phyloP scores from a whole-genome alignment of 2,888 invertebrate genomes.

The Lycocerus yunnanus region DNA sequence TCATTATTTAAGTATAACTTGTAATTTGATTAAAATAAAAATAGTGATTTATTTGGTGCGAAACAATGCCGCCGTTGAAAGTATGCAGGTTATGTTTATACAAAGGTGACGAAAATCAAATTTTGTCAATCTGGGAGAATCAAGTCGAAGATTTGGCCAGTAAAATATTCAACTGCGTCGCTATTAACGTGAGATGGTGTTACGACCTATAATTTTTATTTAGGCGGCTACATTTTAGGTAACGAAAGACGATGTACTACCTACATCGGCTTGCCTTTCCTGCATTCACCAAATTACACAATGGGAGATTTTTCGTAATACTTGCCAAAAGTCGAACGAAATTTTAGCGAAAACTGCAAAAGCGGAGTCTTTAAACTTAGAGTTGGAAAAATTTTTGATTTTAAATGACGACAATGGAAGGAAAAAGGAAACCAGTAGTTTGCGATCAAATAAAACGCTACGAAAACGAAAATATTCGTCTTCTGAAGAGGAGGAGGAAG shows the following conservation, averaged over 20 bases:
- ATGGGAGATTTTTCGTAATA: slow-evolving; percentile 42
- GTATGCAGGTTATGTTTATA: slow-evolving; percentile 46
- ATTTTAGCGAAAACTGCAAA: slow-evolving; percentile 24
- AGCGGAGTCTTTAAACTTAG: background rate
- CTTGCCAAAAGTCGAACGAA: slow-evolving; percentile 41
- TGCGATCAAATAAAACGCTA: background rate
- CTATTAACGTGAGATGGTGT: slow-evolving; percentile 38
- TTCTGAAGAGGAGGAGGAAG: background rate
- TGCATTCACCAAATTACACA: slow-evolving; percentile 42
- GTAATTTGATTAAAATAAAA: background rate
- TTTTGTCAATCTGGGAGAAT: slow-evolving; percentile 38
- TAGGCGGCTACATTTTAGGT: slow-evolving; percentile 35
- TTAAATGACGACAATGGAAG: background rate
- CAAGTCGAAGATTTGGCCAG: slow-evolving; percentile 37
- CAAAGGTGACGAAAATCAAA: slow-evolving; percentile 34
- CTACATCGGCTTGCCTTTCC: slow-evolving; percentile 38
- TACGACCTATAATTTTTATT: background rate
- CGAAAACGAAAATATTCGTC: background rate
- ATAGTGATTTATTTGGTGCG: background rate
- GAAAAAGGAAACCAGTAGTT: background rate
- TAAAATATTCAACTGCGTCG: slow-evolving; percentile 43
- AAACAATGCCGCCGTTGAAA: slow-evolving; percentile 19
- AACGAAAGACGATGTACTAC: slow-evolving; percentile 36
- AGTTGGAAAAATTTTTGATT: background rate
- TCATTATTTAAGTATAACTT: background rate